Percentiles rank a stretch among this genome's conserved stretches.
phyloP scores from a whole-genome alignment of 2,797 vertebrate species.

The Tragopan temminckii region DNA sequence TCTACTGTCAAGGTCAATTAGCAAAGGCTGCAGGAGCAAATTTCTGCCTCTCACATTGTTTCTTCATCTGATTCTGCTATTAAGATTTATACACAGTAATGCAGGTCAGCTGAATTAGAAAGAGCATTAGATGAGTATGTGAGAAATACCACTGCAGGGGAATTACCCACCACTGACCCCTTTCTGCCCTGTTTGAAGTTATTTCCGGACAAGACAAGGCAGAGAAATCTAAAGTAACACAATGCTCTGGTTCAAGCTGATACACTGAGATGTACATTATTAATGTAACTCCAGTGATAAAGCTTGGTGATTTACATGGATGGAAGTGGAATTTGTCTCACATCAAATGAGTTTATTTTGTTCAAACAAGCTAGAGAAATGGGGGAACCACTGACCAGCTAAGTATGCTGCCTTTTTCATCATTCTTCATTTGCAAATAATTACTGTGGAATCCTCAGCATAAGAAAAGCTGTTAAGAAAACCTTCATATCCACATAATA shows the following conservation, averaged over 20 bases:
- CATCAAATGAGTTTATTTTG: neutral
- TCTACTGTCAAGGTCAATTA: constrained; percentile 6
- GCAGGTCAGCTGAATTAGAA: neutral
- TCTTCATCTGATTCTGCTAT: neutral
- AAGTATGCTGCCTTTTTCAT: neutral
- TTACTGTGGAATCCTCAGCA: neutral
- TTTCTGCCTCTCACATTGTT: neutral
- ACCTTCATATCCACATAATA: neutral
- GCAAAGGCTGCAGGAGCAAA: neutral
- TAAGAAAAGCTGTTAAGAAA: neutral
- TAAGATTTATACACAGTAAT: neutral
- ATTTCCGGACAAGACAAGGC: neutral
- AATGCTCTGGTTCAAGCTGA: neutral
- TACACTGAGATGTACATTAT: neutral
- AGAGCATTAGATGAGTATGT: neutral
- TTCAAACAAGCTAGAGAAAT: neutral
- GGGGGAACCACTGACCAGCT: neutral
- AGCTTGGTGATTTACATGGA: neutral
- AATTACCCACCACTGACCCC: neutral
- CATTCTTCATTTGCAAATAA: neutral
- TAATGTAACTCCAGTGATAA: neutral
- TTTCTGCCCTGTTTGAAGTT: neutral
- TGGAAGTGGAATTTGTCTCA: neutral
- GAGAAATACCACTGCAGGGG: neutral
- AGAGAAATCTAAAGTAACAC: neutral